Percentiles rank a stretch among this genome's conserved stretches.
These are phyloP conservation scores for Coelopa frigida DNA, from an alignment of 1,140 invertebrate genomes.

Conservation along the genomic window DNA sequence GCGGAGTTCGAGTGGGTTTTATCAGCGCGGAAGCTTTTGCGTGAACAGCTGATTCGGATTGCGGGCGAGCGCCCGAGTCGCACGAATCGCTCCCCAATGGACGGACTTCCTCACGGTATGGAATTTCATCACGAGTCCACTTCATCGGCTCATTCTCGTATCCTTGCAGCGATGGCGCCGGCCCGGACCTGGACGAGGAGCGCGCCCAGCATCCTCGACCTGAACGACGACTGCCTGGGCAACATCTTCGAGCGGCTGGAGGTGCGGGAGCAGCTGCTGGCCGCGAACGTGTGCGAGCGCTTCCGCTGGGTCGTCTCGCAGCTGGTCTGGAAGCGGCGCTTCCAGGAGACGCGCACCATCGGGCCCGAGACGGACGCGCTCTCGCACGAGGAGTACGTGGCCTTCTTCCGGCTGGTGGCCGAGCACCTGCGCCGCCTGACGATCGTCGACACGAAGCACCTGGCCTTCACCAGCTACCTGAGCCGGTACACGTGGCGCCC, in stretches of 20 bases:
- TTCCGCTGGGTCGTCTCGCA: slow-evolving; percentile 23
- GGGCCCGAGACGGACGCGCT: slow-evolving; percentile 22
- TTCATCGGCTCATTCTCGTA: neutral
- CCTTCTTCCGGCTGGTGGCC: slow-evolving; percentile 25
- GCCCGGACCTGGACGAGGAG: slow-evolving; percentile 2
- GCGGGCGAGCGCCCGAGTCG: no score
- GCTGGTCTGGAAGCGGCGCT: slow-evolving; percentile 27
- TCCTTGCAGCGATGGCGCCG: neutral
- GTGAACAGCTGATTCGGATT: no score
- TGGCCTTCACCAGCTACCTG: slow-evolving; percentile 29
- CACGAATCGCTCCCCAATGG: slow-evolving; percentile 1
- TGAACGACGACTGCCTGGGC: slow-evolving; percentile 36
- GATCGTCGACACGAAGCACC: slow-evolving; percentile 11
- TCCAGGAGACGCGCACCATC: slow-evolving; percentile 22
- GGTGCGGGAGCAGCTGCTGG: slow-evolving; percentile 29
- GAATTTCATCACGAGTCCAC: slow-evolving; percentile 8
- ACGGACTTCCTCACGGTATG: slow-evolving; percentile 6
- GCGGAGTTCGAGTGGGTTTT: no score
- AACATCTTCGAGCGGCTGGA: slow-evolving; percentile 28
- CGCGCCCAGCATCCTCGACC: slow-evolving; percentile 23
- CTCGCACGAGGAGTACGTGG: slow-evolving; percentile 28
- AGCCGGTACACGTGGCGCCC: slow-evolving; percentile 28
- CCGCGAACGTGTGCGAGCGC: slow-evolving; percentile 20
- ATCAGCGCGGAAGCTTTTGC: no score
- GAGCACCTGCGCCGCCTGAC: neutral